These are phyloP conservation scores for Rousettus madagascariensis DNA, from an alignment of 2,797 vertebrate genomes.

Conservation along the genomic window DNA sequence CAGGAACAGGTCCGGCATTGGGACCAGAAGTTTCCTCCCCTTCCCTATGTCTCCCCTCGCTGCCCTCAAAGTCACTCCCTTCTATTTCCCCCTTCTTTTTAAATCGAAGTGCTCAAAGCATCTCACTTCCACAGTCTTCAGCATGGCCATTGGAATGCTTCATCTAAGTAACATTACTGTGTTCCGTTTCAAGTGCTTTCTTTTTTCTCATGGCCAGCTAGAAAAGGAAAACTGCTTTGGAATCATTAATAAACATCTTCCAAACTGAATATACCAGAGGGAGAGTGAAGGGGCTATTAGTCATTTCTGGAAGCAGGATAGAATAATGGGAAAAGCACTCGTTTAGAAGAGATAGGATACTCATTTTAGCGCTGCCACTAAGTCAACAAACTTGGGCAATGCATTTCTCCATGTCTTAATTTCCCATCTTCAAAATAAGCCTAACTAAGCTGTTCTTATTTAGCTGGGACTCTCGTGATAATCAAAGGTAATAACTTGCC, in stretches of 20 bases:
- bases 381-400: background rate
- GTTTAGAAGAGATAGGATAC: background rate
- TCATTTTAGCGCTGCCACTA: fast-evolving
- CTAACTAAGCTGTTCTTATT: background rate
- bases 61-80: background rate
- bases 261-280: background rate
- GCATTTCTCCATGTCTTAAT: background rate
- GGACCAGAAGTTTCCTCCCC: background rate
- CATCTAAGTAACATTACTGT: background rate
- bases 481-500: background rate
- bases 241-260: background rate
- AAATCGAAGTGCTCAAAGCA: background rate
- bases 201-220: background rate
- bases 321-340: background rate
- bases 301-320: background rate
- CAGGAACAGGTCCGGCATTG: background rate
- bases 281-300: background rate
- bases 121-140: background rate
- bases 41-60: background rate
- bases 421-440: background rate
- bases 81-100: background rate
- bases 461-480: background rate
- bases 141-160: background rate
- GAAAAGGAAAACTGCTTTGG: background rate
- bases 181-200: background rate